Base-by-base conservation (phyloP, 2,113 vertebrate genomes). In the Sinocyclocheilus maitianheensis region DNA sequence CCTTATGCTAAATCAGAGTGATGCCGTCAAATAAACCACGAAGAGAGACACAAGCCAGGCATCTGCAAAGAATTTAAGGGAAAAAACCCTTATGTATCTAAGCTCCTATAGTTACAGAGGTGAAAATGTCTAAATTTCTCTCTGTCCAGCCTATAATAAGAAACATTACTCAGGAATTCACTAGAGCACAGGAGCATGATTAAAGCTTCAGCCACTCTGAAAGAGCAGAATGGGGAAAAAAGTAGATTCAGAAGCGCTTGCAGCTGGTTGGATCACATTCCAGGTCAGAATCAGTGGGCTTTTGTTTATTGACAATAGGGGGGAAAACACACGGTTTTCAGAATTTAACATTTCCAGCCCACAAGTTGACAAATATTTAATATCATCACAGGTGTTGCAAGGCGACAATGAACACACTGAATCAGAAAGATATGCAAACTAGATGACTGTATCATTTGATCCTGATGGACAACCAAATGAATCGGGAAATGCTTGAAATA, bases 121-220 rank as follows among this genome's bases (percentile, higher is more conserved):
- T 48, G 43, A 53, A 62, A 78, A 37, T 65, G 30, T 37, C 78
- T 79, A 37, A 77, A 16, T 43, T 80, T 72, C 20, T 67, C 20
- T 85, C 51, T 72, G n/a, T 40, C n/a, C 51, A 55, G 14, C 10
- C 40, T 11, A 12, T 85, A 85, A 72, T 85, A 77, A 86, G 77
- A 86, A 72, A 60, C 77, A 82, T 34, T 69, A 67, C 58, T 63
- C 62, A 81, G 62, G 62, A 81, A 65, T 48, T 85, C 78, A 46
- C 14, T 20, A 34, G 4, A 71, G 48, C 65, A 72, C 20, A 85
- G 12, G 20, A 43, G 24, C 30, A 58, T 11, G 18, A 34, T 80
- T 51, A 80, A 69, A 80, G 72, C 46, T 40, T 58, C 77, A 71
- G 43, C 62, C 14, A 13, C 18, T 60, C 4, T 65, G 20, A 46